phyloP scores from a whole-genome alignment of 1,140 invertebrate genomes.

The Hetaerina americana region DNA sequence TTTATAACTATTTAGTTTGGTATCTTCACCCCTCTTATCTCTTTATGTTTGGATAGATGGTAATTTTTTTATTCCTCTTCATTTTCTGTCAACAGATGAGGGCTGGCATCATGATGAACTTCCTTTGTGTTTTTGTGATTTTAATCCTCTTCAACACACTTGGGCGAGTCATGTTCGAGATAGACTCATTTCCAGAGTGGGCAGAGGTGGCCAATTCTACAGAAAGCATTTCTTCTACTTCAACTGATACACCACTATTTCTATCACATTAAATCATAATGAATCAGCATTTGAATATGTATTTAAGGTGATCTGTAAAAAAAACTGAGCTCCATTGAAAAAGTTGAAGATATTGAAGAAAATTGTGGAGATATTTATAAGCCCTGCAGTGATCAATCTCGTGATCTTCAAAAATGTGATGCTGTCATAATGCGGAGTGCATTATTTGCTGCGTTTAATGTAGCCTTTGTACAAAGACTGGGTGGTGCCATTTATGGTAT shows the following conservation, averaged over 20 bases:
- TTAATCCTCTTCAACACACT: constrained; percentile 54
- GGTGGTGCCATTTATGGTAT: too few relatives aligned
- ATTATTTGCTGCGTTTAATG: not conserved
- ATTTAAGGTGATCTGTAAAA: too few relatives aligned
- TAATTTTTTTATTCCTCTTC: too few relatives aligned
- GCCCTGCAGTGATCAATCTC: not conserved
- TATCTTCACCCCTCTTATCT: too few relatives aligned
- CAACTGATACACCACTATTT: not conserved
- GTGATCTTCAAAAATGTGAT: not conserved
- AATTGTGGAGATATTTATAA: not conserved
- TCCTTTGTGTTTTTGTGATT: constrained; percentile 54
- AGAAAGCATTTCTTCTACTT: not conserved
- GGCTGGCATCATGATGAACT: constrained; percentile 63
- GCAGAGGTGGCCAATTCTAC: constrained; percentile 11
- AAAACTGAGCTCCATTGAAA: not conserved
- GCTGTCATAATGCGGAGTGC: not conserved
- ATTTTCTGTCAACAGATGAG: constrained; percentile 31
- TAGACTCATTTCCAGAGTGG: constrained; percentile 38
- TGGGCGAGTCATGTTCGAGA: constrained; percentile 38
- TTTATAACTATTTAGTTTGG: too few relatives aligned
- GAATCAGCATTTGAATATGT: too few relatives aligned
- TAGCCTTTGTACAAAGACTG: not conserved
- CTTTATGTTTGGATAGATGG: too few relatives aligned
- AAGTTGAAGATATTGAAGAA: not conserved
- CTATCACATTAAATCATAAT: too few relatives aligned